Conservation (phyloP, 2,797 vertebrate species). For the Varecia variegata region DNA sequence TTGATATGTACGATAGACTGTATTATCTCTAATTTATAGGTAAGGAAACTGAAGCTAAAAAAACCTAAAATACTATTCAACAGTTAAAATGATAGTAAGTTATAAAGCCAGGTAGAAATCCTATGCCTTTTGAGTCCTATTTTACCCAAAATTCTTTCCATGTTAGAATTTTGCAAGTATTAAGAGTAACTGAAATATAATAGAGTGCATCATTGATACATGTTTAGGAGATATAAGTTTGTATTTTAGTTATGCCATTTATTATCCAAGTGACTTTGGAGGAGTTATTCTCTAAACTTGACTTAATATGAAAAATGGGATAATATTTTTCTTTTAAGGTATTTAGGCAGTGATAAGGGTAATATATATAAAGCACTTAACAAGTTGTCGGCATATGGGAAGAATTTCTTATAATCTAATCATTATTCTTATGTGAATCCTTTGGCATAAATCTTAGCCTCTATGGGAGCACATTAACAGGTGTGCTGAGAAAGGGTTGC, state of each 20-base stretch:
- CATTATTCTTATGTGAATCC: neutral
- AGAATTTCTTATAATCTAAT: neutral
- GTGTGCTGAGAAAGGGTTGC: neutral
- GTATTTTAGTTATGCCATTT: neutral
- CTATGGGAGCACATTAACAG: neutral
- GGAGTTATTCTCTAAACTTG: neutral
- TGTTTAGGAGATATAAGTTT: neutral
- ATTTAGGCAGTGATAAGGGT: neutral
- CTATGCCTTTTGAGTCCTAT: neutral
- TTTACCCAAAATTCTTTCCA: neutral
- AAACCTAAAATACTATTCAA: neutral
- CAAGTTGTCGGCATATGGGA: neutral
- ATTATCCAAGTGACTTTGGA: neutral
- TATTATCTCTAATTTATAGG: neutral
- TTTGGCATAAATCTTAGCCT: neutral
- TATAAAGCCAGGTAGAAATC: neutral
- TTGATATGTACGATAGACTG: neutral
- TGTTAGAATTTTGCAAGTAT: neutral
- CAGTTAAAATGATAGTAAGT: neutral
- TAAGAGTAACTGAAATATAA: neutral
- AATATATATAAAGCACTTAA: neutral
- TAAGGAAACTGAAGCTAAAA: neutral
- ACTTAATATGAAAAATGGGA: neutral
- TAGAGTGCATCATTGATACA: neutral
- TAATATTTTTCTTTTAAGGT: constrained; percentile 14